Evolutionary conservation across 2,888 invertebrate species (phyloP), one percentile per base, ranked within the genome.

Genomic region (Megastigmus dorsalis): DNA sequence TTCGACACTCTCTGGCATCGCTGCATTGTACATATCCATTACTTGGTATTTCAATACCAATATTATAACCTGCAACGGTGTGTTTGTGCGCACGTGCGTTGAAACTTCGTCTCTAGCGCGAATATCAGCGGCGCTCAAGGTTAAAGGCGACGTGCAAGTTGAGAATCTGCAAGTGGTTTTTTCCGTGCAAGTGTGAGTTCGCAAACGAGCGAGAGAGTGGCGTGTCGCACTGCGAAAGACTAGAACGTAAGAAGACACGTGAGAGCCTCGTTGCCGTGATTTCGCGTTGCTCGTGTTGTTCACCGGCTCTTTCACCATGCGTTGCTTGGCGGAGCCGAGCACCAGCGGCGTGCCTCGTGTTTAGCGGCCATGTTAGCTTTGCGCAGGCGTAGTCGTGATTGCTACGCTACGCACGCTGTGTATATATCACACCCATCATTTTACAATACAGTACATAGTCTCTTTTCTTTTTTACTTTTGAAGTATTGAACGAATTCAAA

Each of bases 341-440:
- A 41, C 0, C 26, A 55, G 23, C 28, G 28, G 52, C 74, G 54
- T 54, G 68, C 69, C 74, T 74, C 74, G 69, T 74, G 69, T 57
- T 41, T 43, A 5, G 57, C 36, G 10, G 74, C 74, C 74, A 75
- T 70, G 33, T 75, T 75, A 10, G 33, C n/a, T 10, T 23, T 13
- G 43, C 48, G 43, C 69, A 57, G n/a, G 63, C 63, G 59, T 48
- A 33, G 45, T 1, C 0, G 7, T 18, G 13, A 4, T 13, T 10
- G 18, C 10, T 13, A n/a, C n/a, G n/a, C n/a, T n/a, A n/a, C n/a
- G n/a, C n/a, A n/a, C n/a, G n/a, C n/a, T n/a, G n/a, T n/a, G n/a
- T n/a, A n/a, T n/a, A n/a, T n/a, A n/a, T n/a, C n/a, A n/a, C n/a
- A n/a, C n/a, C n/a, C n/a, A n/a, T n/a, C n/a, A n/a, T n/a, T n/a